A percentile compares a stretch with the other conserved stretches of the same genome.
phyloP scores from a whole-genome alignment of 2,113 vertebrate genomes.

The cat (Felis catus) region DNA sequence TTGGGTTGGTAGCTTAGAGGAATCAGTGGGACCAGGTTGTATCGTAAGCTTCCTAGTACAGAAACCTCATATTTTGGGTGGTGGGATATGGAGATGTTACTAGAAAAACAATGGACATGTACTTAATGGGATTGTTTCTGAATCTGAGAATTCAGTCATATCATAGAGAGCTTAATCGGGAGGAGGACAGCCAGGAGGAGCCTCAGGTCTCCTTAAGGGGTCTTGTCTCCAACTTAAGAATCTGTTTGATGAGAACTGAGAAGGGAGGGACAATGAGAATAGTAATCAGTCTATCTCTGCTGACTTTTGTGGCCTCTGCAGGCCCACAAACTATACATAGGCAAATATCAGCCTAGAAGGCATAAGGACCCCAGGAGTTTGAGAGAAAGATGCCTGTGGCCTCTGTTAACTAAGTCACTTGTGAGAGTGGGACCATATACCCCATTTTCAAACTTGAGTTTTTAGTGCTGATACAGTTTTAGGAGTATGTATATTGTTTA shows the following conservation, averaged over 20 bases:
- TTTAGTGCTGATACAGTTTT: not conserved
- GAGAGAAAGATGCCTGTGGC: not conserved
- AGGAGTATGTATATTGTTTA: not conserved
- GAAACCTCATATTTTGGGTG: not conserved
- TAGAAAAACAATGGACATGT: not conserved
- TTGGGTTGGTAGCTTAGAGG: not conserved
- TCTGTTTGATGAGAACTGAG: not conserved
- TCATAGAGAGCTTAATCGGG: not conserved
- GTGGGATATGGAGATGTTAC: not conserved
- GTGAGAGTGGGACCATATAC: not conserved
- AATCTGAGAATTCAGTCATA: not conserved
- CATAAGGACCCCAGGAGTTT: not conserved
- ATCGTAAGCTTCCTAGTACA: not conserved
- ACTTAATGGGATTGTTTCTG: not conserved
- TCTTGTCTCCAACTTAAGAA: not conserved
- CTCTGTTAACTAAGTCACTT: constrained; percentile 20
- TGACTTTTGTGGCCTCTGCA: not conserved
- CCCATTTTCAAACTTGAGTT: not conserved
- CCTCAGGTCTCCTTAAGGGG: not conserved
- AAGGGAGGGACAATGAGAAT: not conserved
- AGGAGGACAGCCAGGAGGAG: not conserved
- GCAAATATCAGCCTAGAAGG: not conserved
- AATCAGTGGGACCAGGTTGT: not conserved
- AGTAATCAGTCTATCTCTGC: not conserved
- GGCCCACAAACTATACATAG: not conserved